A percentile compares a stretch with the other conserved stretches of the same genome.
phyloP scores from a whole-genome alignment of 2,113 vertebrate species.

The Phalacrocorax pelagicus region DNA sequence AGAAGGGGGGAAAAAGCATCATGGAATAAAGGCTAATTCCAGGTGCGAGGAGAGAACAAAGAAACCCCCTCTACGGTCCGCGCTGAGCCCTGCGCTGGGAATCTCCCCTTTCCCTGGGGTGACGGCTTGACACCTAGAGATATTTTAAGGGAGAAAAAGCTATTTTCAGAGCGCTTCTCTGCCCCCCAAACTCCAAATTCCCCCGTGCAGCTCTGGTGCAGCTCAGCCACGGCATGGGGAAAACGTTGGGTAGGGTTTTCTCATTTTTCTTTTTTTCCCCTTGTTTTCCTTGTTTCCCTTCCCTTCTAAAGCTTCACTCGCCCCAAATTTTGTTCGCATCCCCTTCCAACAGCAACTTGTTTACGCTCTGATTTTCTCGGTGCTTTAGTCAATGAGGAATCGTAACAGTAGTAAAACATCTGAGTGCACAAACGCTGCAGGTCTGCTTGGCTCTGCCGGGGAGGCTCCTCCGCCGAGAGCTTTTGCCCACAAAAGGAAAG shows the following conservation, averaged over 20 bases:
- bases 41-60: constrained; percentile 1
- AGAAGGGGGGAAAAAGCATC: fast-evolving
- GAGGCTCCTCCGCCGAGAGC: not conserved
- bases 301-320: not conserved
- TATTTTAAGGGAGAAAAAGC: not conserved
- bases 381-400: not conserved
- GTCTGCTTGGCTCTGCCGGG: not conserved
- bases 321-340: not conserved
- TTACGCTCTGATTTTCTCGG: not conserved
- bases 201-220: not conserved
- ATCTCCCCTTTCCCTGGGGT: not conserved
- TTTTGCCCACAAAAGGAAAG: constrained; percentile 67
- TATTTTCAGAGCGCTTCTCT: not conserved
- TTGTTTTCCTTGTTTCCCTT: not conserved
- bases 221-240: not conserved
- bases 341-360: not conserved
- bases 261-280: fast-evolving
- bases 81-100: not conserved
- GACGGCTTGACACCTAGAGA: fast-evolving
- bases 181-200: not conserved
- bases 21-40: not conserved
- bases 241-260: not conserved
- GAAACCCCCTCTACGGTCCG: fast-evolving
- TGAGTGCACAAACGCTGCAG: not conserved
- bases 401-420: not conserved